Evolutionary conservation across 2,797 vertebrate species (phyloP).

Genomic region (Hoplostethus mediterraneus): DNA sequence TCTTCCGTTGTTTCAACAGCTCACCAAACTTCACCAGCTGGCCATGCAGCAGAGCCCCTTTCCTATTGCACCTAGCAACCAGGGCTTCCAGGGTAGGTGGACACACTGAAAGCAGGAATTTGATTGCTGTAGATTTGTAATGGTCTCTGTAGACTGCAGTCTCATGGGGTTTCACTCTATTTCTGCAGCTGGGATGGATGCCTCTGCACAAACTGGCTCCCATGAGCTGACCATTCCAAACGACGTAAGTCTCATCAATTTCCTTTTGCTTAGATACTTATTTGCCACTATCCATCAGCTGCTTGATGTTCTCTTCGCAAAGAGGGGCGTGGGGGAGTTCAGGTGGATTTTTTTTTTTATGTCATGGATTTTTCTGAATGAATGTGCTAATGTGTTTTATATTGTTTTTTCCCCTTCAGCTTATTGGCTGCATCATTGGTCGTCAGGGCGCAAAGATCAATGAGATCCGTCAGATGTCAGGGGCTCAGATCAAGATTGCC

Average conservation of each 20-base stretch:
- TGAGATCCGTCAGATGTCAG: constrained; percentile 98
- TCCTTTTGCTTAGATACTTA: neutral
- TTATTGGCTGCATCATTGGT: constrained; percentile 98
- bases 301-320: neutral
- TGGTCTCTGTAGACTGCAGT: constrained; percentile 21
- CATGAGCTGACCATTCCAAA: constrained; percentile 99
- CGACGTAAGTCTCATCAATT: constrained; percentile 86
- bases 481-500: constrained; percentile 97
- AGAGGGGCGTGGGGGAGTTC: neutral
- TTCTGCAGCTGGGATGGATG: constrained; percentile 92
- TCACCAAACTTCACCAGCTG: constrained; percentile 98
- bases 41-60: constrained; percentile 98
- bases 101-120: constrained; percentile 25
- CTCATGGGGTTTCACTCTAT: constrained; percentile 50
- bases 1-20: constrained; percentile 72
- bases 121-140: constrained; percentile 33
- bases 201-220: constrained; percentile 95
- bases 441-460: constrained; percentile 97
- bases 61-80: constrained; percentile 93
- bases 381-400: neutral
- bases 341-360: neutral
- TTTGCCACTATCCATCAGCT: neutral
- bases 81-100: constrained; percentile 90
- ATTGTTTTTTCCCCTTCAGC: constrained; percentile 69
- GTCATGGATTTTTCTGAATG: neutral